Percentiles rank a stretch among this genome's conserved stretches.
Conservation (phyloP, 2,888 invertebrate genomes). For the Trissolcus brochymenae region DNA sequence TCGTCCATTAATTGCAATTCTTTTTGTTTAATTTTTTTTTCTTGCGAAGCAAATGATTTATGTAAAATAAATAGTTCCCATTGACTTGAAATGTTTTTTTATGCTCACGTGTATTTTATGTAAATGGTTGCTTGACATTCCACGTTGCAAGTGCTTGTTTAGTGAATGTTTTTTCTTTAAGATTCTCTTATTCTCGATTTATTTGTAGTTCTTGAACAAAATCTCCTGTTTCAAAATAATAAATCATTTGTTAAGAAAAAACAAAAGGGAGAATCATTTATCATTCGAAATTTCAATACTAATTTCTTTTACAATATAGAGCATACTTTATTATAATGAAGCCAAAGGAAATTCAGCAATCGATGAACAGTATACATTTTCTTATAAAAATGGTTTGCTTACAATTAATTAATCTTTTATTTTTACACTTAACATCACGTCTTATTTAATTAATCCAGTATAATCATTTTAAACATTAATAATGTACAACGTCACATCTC, state of each 20-base stretch:
- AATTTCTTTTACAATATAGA: too few species aligned
- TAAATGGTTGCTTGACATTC: constrained; percentile 22
- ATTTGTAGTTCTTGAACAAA: too few species aligned
- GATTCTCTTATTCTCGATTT: too few species aligned
- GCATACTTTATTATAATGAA: too few species aligned
- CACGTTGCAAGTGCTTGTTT: constrained; percentile 36
- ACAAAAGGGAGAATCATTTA: too few species aligned
- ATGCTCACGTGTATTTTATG: constrained; percentile 23
- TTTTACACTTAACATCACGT: background rate
- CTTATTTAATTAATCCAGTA: background rate
- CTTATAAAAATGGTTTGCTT: background rate
- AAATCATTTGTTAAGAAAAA: too few species aligned
- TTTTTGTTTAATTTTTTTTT: constrained; percentile 48
- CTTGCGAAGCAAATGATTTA: constrained; percentile 71
- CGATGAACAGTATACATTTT: background rate
- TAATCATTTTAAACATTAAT: too few species aligned
- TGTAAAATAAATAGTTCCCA: constrained; percentile 76
- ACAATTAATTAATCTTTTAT: background rate
- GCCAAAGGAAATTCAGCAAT: too few species aligned
- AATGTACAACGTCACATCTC: too few species aligned
- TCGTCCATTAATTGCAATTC: constrained; percentile 47
- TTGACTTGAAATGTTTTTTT: constrained; percentile 62
- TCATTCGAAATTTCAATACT: too few species aligned
- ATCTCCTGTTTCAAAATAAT: too few species aligned
- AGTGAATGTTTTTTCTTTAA: background rate